These are phyloP conservation scores for Jordanella pulchra DNA, from an alignment of 2,797 vertebrate species.

Conservation along the genomic window DNA sequence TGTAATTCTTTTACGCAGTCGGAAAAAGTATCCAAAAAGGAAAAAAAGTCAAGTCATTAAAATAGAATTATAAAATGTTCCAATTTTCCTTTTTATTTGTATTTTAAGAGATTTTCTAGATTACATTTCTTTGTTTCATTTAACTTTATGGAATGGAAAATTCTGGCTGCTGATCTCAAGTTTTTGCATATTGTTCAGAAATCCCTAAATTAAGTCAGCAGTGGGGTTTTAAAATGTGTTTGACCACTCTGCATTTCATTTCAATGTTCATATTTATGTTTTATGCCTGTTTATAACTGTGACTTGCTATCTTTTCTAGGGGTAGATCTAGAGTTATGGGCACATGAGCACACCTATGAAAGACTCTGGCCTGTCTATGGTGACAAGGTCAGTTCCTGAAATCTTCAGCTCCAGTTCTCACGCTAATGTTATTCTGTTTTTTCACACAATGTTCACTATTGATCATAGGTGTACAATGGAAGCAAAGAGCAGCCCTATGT, in stretches of 20 bases:
- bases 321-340: constrained; percentile 89
- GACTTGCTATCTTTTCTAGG: constrained; percentile 70
- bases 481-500: constrained; percentile 83
- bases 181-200: constrained; percentile 26
- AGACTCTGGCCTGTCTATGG: constrained; percentile 89
- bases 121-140: constrained; percentile 56
- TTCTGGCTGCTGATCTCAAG: constrained; percentile 36
- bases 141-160: constrained; percentile 33
- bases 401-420: constrained; percentile 6
- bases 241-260: constrained; percentile 5
- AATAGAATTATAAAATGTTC: too few species aligned
- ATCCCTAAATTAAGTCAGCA: constrained; percentile 29
- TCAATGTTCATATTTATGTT: constrained; percentile 8
- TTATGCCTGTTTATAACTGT: background rate
- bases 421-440: constrained; percentile 3
- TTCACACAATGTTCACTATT: constrained; percentile 4
- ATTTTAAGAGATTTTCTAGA: constrained; percentile 47
- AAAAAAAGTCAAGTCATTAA: too few species aligned
- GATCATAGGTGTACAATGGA: constrained; percentile 84
- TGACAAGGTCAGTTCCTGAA: constrained; percentile 78
- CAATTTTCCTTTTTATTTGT: too few species aligned
- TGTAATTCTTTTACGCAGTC: too few species aligned
- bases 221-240: constrained; percentile 21
- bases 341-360: constrained; percentile 91
- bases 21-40: too few species aligned